Conservation (phyloP, 2,797 vertebrate species). For the Chaunax sp. region DNA sequence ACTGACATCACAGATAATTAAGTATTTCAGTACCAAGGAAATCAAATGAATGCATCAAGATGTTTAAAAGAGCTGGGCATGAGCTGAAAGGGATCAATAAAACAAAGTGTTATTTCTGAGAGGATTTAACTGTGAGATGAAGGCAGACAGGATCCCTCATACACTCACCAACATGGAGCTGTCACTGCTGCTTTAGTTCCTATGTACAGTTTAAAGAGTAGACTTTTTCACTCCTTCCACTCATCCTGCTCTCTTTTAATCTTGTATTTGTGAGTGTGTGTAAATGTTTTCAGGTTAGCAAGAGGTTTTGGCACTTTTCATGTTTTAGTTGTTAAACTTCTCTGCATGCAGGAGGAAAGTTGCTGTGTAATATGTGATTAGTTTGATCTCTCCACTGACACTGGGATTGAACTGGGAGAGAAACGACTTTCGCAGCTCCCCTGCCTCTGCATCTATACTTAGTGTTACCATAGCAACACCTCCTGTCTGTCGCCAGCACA, state of each 20-base stretch:
- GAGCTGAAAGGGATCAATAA: too few relatives aligned
- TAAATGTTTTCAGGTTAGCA: too few relatives aligned
- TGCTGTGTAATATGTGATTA: not conserved
- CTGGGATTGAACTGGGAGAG: conserved; percentile 30
- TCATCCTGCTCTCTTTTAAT: too few relatives aligned
- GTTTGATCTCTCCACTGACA: conserved; percentile 2
- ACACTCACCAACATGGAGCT: not conserved
- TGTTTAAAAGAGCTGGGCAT: too few relatives aligned
- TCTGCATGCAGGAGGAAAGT: too few relatives aligned
- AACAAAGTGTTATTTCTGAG: not conserved
- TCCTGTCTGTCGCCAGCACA: conserved; percentile 64
- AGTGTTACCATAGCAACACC: conserved; percentile 64
- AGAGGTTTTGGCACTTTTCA: not conserved
- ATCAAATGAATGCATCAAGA: not conserved
- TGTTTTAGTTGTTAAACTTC: not conserved
- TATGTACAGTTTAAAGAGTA: too few relatives aligned
- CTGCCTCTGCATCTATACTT: conserved; percentile 55
- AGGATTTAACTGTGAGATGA: too few relatives aligned
- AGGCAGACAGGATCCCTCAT: too few relatives aligned
- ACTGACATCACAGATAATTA: not conserved
- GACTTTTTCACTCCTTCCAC: too few relatives aligned
- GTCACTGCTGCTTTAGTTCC: too few relatives aligned
- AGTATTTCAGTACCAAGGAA: not conserved
- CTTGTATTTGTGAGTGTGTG: too few relatives aligned
- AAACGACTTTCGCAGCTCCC: conserved; percentile 36